phyloP scores from a whole-genome alignment of 2,113 vertebrate species.

The Hyperoodon ampullatus region DNA sequence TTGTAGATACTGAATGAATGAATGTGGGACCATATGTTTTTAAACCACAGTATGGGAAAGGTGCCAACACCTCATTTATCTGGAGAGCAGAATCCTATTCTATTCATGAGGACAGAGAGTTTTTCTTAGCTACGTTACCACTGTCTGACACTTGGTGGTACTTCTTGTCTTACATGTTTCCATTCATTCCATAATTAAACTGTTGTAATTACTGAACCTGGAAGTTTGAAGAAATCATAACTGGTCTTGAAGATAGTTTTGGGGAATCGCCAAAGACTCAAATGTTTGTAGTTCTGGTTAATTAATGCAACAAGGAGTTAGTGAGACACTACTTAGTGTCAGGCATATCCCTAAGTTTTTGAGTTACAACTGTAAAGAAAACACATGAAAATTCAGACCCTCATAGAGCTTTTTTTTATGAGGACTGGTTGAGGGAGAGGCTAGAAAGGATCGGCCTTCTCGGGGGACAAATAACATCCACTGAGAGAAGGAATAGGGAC shows the following conservation, averaged over 20 bases:
- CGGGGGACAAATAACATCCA: not conserved
- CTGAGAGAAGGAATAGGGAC: not conserved
- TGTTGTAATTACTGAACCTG: not conserved
- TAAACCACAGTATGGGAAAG: not conserved
- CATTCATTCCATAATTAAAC: not conserved
- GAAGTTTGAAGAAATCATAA: not conserved
- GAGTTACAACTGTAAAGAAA: not conserved
- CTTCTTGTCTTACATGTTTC: not conserved
- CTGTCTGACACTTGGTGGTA: not conserved
- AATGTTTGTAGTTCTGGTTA: conserved; percentile 8
- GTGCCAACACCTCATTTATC: not conserved
- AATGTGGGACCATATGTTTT: not conserved
- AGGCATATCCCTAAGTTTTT: not conserved
- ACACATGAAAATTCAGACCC: not conserved
- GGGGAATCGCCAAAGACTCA: not conserved
- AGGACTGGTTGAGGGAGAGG: not conserved
- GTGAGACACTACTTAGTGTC: not conserved
- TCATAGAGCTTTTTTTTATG: not conserved
- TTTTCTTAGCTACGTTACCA: not conserved
- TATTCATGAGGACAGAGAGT: not conserved
- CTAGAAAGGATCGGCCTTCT: not conserved
- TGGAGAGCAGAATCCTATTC: not conserved
- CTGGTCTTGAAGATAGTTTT: not conserved
- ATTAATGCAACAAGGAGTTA: not conserved
- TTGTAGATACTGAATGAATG: conserved; percentile 37